Evolutionary conservation across 2,113 vertebrate species (phyloP).

Genomic region (Callospermophilus lateralis): DNA sequence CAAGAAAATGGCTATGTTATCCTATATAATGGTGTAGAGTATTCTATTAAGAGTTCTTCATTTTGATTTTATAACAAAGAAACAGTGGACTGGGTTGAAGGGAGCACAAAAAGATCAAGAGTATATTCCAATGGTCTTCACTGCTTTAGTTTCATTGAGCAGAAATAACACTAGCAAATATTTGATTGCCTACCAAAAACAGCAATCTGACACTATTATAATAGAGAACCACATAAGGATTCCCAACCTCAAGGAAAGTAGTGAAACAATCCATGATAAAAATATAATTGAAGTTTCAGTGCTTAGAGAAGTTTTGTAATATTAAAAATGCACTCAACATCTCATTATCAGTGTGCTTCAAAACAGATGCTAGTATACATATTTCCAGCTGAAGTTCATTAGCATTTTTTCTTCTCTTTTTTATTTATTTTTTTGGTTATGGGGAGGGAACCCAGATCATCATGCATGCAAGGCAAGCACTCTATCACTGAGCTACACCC

Average conservation of each 20-base stretch:
- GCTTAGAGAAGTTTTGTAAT: constrained; percentile 50
- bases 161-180: constrained; percentile 59
- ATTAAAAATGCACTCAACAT: not conserved
- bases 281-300: constrained; percentile 18
- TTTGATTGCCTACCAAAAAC: constrained; percentile 46
- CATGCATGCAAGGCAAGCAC: not conserved
- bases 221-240: not conserved
- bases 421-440: not conserved
- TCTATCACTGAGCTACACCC: not conserved
- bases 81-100: not conserved
- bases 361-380: not conserved
- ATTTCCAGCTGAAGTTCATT: constrained; percentile 52
- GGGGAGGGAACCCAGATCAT: not conserved
- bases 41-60: constrained; percentile 38
- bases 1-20: constrained; percentile 26
- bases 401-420: not conserved
- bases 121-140: constrained; percentile 15
- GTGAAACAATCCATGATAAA: constrained; percentile 60
- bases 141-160: constrained; percentile 42
- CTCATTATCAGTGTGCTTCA: constrained; percentile 36
- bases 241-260: constrained; percentile 35
- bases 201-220: not conserved
- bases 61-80: constrained; percentile 59
- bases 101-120: constrained; percentile 6
- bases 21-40: not conserved